Conservation (phyloP, 1,140 invertebrate species). For the Hormaphis cornu region DNA sequence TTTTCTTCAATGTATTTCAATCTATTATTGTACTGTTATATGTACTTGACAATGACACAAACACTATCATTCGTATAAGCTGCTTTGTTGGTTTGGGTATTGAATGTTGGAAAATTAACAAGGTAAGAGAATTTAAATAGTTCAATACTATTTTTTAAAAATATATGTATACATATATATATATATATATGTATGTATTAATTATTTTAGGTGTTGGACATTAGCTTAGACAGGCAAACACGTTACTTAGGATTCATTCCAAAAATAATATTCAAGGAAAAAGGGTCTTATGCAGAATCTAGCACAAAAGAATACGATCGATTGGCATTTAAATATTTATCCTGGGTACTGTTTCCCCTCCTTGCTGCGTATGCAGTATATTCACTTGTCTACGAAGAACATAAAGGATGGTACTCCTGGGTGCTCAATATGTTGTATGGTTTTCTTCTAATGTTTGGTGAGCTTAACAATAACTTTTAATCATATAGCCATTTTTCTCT, state of each 20-base stretch:
- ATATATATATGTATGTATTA: conserved; percentile 17
- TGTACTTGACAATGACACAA: conserved; percentile 97
- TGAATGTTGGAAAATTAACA: conserved; percentile 99
- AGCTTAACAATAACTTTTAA: not conserved
- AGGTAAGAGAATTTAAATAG: conserved; percentile 52
- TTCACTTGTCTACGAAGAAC: conserved; percentile 93
- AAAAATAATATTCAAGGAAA: conserved; percentile 73
- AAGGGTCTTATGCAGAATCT: conserved; percentile 93
- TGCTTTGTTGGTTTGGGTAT: conserved; percentile 91
- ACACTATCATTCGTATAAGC: conserved; percentile 85
- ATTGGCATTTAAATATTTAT: conserved; percentile 92
- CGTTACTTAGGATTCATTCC: conserved; percentile 71
- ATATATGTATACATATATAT: not conserved
- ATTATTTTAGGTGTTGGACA: conserved; percentile 55
- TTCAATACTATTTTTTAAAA: not conserved
- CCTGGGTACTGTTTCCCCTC: conserved; percentile 90
- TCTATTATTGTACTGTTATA: conserved; percentile 90
- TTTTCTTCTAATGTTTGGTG: conserved; percentile 92
- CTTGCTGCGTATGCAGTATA: conserved; percentile 87
- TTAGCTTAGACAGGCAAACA: conserved; percentile 66
- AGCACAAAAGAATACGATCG: conserved; percentile 91
- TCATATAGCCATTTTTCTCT: not conserved
- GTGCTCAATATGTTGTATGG: conserved; percentile 94
- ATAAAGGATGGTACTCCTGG: conserved; percentile 97
- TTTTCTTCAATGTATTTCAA: conserved; percentile 99